A percentile compares a stretch with the other conserved stretches of the same genome.
Evolutionary conservation across 2,113 vertebrate species (phyloP).

Genomic region (Phylloscopus trochiloides): DNA sequence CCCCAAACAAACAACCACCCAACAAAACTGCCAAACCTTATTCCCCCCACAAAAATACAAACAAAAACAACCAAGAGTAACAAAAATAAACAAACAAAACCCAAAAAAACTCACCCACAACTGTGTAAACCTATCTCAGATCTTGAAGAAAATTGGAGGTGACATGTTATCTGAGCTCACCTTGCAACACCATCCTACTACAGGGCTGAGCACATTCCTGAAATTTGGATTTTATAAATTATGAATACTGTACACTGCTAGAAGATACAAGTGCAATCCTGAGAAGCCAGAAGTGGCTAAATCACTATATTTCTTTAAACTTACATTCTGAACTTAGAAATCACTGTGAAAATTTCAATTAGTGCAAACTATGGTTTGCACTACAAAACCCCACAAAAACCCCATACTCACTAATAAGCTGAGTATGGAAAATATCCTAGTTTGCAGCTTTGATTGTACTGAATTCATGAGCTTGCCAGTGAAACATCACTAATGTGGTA

Average conservation of each 20-base stretch:
- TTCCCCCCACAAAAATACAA: rapidly evolving
- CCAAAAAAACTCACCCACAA: neutral
- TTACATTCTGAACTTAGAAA: neutral
- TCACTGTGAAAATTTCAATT: neutral
- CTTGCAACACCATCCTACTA: neutral
- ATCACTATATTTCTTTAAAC: neutral
- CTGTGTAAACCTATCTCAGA: neutral
- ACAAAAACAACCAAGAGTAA: neutral
- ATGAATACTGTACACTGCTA: neutral
- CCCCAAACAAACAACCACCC: no score
- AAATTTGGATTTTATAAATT: neutral
- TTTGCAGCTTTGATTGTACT: neutral
- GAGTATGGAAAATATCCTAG: neutral
- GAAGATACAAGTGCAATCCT: neutral
- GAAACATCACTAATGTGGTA: neutral
- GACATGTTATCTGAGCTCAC: neutral
- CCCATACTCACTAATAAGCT: neutral
- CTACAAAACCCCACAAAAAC: no score
- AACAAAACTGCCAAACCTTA: neutral
- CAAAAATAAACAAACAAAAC: neutral
- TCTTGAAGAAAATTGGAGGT: constrained; percentile 1
- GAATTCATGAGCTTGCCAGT: neutral
- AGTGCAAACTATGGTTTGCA: neutral
- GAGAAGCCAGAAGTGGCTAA: neutral
- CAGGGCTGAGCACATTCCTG: neutral